Evolutionary conservation across 2,888 invertebrate genomes (phyloP).

Genomic region (Andrena dorsata): DNA sequence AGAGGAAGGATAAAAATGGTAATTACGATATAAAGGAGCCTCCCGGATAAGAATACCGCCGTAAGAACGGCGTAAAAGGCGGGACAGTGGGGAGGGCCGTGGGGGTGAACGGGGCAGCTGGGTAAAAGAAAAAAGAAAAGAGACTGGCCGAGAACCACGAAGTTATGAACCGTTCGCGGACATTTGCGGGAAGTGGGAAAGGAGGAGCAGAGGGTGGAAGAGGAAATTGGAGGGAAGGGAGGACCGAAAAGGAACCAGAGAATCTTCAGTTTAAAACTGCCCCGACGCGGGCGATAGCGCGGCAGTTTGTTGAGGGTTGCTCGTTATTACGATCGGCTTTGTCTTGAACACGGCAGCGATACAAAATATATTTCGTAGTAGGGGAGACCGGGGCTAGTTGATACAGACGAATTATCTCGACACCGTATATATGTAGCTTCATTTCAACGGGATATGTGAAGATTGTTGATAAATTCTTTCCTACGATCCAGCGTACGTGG

Average conservation of each 20-base stretch:
- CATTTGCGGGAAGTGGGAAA: slow-evolving; percentile 42
- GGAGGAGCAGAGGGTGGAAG: slow-evolving; percentile 10
- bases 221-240: slow-evolving; percentile 1
- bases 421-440: too few relatives aligned
- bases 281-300: slow-evolving; percentile 50
- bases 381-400: too few relatives aligned
- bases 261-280: slow-evolving; percentile 57
- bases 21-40: slow-evolving; percentile 83
- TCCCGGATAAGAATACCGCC: slow-evolving; percentile 76
- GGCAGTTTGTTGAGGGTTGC: slow-evolving; percentile 75
- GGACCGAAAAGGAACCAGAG: slow-evolving; percentile 35
- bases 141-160: slow-evolving; percentile 60
- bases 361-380: slow-evolving; percentile 10
- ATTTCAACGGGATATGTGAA: too few relatives aligned
- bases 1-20: slow-evolving; percentile 81
- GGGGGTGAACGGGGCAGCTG: not conserved
- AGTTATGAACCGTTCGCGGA: slow-evolving; percentile 69
- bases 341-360: slow-evolving; percentile 5
- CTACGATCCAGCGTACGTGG: too few relatives aligned
- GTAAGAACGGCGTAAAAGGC: slow-evolving; percentile 60
- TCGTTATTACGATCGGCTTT: slow-evolving; percentile 64
- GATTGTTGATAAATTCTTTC: too few relatives aligned
- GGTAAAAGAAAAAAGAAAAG: slow-evolving; percentile 34
- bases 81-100: slow-evolving; percentile 28
- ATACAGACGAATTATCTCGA: too few relatives aligned